phyloP scores from a whole-genome alignment of 2,888 invertebrate species.

The Drosophila kuntzei region DNA sequence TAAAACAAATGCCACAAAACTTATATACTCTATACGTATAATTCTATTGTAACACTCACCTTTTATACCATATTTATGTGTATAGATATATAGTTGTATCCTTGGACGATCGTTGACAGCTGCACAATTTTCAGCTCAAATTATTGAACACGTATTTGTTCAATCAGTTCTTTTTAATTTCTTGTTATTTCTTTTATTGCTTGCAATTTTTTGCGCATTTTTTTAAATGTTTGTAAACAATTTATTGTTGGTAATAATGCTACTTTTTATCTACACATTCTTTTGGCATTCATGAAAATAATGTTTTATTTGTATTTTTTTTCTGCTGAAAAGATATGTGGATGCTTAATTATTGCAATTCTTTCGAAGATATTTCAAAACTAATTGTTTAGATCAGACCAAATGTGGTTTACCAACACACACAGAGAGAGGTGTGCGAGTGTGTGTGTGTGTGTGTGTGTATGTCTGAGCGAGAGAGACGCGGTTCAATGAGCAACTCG shows the following conservation, averaged over 20 bases:
- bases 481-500: slow-evolving; percentile 56
- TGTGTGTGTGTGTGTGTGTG: background rate
- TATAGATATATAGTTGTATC: slow-evolving; percentile 29
- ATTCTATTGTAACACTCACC: slow-evolving; percentile 39
- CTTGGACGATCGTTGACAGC: slow-evolving; percentile 37
- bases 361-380: slow-evolving; percentile 29
- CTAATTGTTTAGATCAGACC: slow-evolving; percentile 42
- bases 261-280: slow-evolving; percentile 15
- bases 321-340: slow-evolving; percentile 34
- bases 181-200: slow-evolving; percentile 4
- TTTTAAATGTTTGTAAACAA: slow-evolving; percentile 31
- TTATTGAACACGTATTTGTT: slow-evolving; percentile 11
- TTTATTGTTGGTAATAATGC: slow-evolving; percentile 15
- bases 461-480: slow-evolving; percentile 20
- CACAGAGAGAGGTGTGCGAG: background rate
- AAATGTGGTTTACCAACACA: slow-evolving; percentile 16
- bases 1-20: too few relatives aligned
- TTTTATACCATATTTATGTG: slow-evolving; percentile 36
- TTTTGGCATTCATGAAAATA: slow-evolving; percentile 33
- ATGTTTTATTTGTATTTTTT: slow-evolving; percentile 12
- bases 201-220: slow-evolving; percentile 22
- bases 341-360: slow-evolving; percentile 47
- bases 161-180: slow-evolving; percentile 8
- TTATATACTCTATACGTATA: background rate
- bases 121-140: slow-evolving; percentile 16